Percentiles rank a stretch among this genome's conserved stretches.
Conservation (phyloP, 2,113 vertebrate genomes). For the Podocnemis expansa region DNA sequence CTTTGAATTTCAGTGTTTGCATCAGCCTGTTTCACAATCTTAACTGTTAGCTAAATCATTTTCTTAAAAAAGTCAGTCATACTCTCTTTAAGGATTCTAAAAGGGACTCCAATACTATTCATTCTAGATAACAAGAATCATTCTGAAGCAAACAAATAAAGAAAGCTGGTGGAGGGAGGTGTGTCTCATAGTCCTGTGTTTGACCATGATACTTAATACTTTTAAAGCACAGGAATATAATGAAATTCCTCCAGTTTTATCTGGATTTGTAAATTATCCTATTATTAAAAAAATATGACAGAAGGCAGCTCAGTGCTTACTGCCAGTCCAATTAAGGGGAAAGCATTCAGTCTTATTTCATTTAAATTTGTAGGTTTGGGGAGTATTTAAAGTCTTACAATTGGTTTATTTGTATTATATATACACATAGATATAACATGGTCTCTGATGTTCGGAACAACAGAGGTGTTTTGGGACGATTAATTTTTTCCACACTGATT, state of each 20-base stretch:
- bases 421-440: fast-evolving
- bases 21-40: not conserved
- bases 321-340: not conserved
- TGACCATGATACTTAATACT: not conserved
- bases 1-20: not conserved
- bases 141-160: not conserved
- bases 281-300: not conserved
- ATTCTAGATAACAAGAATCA: not conserved
- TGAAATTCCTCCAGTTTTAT: not conserved
- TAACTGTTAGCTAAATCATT: not conserved
- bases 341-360: not conserved
- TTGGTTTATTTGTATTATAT: no score
- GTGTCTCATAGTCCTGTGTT: not conserved
- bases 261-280: not conserved
- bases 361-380: not conserved
- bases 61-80: not conserved
- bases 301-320: not conserved
- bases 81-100: not conserved
- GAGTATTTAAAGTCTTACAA: not conserved
- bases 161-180: not conserved
- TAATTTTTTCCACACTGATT: fast-evolving
- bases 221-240: not conserved
- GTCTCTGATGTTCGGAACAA: not conserved
- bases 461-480: fast-evolving
- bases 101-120: not conserved